A percentile compares a stretch with the other conserved stretches of the same genome.
These are phyloP conservation scores for Notospermus geniculatus DNA, from an alignment of 1,140 invertebrate species.

Conservation along the genomic window DNA sequence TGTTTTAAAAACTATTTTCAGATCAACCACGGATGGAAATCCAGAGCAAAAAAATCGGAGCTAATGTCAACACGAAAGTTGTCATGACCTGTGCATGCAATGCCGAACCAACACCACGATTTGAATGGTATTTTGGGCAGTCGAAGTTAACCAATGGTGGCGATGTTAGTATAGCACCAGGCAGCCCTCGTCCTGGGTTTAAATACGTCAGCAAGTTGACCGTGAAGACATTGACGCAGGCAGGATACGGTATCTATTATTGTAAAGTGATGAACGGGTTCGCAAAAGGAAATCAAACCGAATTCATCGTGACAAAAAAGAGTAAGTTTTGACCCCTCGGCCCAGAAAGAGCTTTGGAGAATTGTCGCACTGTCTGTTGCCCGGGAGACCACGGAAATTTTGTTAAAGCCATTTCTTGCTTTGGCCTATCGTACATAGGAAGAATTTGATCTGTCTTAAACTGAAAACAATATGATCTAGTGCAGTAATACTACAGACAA, in stretches of 20 bases:
- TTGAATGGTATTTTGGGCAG: constrained; percentile 26
- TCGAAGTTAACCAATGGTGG: neutral
- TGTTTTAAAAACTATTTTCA: no score
- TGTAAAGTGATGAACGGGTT: constrained; percentile 32
- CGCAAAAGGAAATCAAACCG: constrained; percentile 19
- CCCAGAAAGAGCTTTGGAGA: no score
- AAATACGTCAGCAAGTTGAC: constrained; percentile 21
- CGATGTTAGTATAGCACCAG: constrained; percentile 5
- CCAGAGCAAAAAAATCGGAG: constrained; percentile 21
- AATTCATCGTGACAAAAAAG: constrained; percentile 20
- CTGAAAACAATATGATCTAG: no score
- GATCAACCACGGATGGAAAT: neutral
- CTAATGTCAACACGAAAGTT: constrained; percentile 18
- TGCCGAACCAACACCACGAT: constrained; percentile 28
- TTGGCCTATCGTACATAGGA: no score
- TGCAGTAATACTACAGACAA: no score
- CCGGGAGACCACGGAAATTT: no score
- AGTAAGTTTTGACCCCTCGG: no score
- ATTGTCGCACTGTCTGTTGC: no score
- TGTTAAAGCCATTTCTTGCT: no score
- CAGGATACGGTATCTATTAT: constrained; percentile 29
- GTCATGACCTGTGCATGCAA: constrained; percentile 25
- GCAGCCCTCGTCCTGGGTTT: neutral
- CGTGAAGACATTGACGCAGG: constrained; percentile 11
- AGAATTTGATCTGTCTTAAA: no score